Base-by-base conservation (phyloP, 1,140 invertebrate species). In the Pseudobourletiella spinata region DNA sequence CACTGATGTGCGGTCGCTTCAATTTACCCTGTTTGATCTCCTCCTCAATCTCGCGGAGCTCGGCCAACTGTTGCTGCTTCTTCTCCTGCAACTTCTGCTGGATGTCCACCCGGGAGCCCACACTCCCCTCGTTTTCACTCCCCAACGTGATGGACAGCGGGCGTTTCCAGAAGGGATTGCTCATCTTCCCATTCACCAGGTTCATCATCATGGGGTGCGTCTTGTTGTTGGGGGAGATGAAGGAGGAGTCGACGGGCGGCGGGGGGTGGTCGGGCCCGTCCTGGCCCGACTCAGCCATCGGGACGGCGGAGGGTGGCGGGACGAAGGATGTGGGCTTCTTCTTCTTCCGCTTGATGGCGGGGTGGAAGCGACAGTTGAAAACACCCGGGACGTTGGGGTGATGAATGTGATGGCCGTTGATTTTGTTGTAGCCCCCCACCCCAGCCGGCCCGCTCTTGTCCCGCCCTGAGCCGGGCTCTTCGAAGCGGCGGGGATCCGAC, bases 301-400 rank as follows among this genome's bases (percentile, higher is more conserved):
- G 75, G 62, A 73, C 63, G 20, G 65, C 67, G 6, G 71, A 68
- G 2, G 88, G 88, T 14, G 87, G 86, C 1, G 87, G 88, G 2
- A 91, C 83, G 73, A 91, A 91, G 1, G 83, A 85, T 0, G 88
- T 90, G 14, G 89, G 89, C 72, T 91, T 91, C 72, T 93, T 93
- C 74, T 91, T 91, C 72, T 92, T 92, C 22, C 89, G 79, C 70
- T 86, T 87, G 42, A 80, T 76, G 15, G 80, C 79, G 4, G 88
- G 86, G 74, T 89, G 90, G 0, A 93, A 89, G 32, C 88, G 80
- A 73, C 90, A 93, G 73, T 91, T 93, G 71, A 92, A 93, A 1
- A 92, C 89, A 0, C 88, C 89, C 0, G 86, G 86, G 70, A 89
- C 88, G 52, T 73, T 63, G 0, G 65, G 65, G 43, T 61, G 68